Evolutionary conservation across 2,797 vertebrate species (phyloP).

Genomic region (Antennarius maculatus): DNA sequence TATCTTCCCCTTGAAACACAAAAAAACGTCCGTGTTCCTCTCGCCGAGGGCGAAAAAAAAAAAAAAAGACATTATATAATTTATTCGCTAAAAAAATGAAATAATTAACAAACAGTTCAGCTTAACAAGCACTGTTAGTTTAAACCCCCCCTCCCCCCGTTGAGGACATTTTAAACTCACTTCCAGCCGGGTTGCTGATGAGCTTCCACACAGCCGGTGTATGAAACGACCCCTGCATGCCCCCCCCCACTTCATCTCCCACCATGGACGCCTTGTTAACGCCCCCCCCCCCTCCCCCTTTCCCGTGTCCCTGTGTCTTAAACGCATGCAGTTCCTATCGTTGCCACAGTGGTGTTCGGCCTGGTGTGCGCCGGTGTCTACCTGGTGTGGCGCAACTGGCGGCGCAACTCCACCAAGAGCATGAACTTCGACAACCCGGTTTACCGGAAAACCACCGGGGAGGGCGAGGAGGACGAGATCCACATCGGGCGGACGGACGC

Average conservation of each 20-base stretch:
- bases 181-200: constrained; percentile 17
- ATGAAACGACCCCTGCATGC: constrained; percentile 14
- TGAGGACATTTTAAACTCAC: constrained; percentile 32
- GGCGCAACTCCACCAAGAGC: constrained; percentile 96
- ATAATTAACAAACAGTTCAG: too few relatives aligned
- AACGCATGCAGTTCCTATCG: constrained; percentile 84
- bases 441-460: constrained; percentile 93
- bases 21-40: too few relatives aligned
- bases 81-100: too few relatives aligned
- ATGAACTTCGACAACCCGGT: constrained; percentile 99
- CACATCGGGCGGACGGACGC: constrained; percentile 92
- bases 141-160: constrained; percentile 4
- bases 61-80: too few relatives aligned
- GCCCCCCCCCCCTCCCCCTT: constrained; percentile 44
- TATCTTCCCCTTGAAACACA: too few relatives aligned
- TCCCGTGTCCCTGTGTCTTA: constrained; percentile 78
- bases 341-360: constrained; percentile 89
- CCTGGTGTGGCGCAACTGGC: constrained; percentile 97
- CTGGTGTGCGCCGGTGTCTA: constrained; percentile 91
- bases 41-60: too few relatives aligned
- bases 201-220: constrained; percentile 4
- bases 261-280: constrained; percentile 73
- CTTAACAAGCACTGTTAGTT: constrained; percentile 35
- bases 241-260: constrained; percentile 67
- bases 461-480: constrained; percentile 95